A percentile compares a stretch with the other conserved stretches of the same genome.
These are phyloP conservation scores for Motacilla tschutschensis DNA, from an alignment of 2,113 vertebrate genomes.

Conservation along the genomic window DNA sequence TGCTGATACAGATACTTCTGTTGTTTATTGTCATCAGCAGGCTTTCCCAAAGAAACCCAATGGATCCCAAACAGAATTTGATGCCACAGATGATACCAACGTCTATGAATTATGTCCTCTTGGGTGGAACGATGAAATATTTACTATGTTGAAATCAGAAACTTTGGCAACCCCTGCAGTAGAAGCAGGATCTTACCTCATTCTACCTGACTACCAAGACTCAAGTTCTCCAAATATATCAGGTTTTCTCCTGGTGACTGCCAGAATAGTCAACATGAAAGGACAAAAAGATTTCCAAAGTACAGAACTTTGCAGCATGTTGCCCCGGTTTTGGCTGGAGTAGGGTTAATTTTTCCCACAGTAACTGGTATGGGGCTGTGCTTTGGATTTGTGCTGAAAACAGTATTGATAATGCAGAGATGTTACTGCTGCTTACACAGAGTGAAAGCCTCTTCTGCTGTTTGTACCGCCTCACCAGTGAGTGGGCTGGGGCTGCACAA, in stretches of 20 bases:
- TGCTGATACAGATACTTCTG: background rate
- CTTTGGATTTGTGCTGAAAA: background rate
- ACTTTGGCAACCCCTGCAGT: fast-evolving
- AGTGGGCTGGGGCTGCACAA: background rate
- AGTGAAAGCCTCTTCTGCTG: background rate
- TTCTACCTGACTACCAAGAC: background rate
- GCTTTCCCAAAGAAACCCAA: background rate
- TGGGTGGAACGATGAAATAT: background rate
- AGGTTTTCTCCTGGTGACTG: background rate
- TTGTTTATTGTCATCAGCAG: background rate
- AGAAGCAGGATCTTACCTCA: background rate
- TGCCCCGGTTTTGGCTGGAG: background rate
- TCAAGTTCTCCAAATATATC: fast-evolving
- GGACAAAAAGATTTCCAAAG: background rate
- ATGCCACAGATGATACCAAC: background rate
- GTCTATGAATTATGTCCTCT: background rate
- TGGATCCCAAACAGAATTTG: background rate
- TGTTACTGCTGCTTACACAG: background rate
- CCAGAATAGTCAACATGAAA: background rate
- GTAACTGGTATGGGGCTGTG: background rate
- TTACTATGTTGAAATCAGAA: background rate
- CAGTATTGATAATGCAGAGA: background rate
- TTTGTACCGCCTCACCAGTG: fast-evolving
- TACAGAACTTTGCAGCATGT: background rate
- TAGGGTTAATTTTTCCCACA: background rate